Base-by-base conservation (phyloP, 2,797 vertebrate species). In the Sebastolobus altivelis region DNA sequence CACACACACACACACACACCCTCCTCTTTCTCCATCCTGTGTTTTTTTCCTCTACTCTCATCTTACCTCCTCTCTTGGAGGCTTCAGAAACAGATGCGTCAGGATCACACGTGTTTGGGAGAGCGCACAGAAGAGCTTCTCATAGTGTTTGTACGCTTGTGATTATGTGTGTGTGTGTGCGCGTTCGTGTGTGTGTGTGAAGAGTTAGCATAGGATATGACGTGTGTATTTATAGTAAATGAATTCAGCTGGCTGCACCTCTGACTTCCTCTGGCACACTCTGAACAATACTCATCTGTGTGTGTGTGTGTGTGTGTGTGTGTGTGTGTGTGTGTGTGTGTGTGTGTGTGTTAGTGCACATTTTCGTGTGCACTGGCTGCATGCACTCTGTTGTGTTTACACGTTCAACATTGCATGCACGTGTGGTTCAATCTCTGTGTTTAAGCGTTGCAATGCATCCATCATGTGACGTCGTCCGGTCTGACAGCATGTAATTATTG, bases 201-300 rank as follows among this genome's bases (percentile, higher is more conserved):
- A 69, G 46, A 65, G 70, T 74, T 70, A 69, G 80, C 37, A 29
- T 43, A 77, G 82, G 74, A 82, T 85, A 58, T 77, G 79, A 83
- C 67, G 58, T 84, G 85, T 80, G 69, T 90, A 88, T 91, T 89
- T 87, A 88, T 91, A 91, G 88, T 54, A 80, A 90, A 89, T 90
- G 2, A 86, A 91, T 90, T 92, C 92, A 88, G 74, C 83, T 77
- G 80, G 86, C 88, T 77, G 80, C 70, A 82, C 81, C 78, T 85
- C 71, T 69, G 87, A 86, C 82, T 85, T 91, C 72, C 82, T 86
- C 43, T 81, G 70, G 70, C 77, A 74, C 61, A 13, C 75, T 66
- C 43, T 27, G 62, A 83, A 78, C 84, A 84, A 65, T 72, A 20
- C 77, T 59, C 75, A 60, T 77, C 38, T 67, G 16, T 79, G 69